A percentile compares a stretch with the other conserved stretches of the same genome.
Conservation (phyloP, 2,113 vertebrate genomes). For the Callorhinus ursinus region DNA sequence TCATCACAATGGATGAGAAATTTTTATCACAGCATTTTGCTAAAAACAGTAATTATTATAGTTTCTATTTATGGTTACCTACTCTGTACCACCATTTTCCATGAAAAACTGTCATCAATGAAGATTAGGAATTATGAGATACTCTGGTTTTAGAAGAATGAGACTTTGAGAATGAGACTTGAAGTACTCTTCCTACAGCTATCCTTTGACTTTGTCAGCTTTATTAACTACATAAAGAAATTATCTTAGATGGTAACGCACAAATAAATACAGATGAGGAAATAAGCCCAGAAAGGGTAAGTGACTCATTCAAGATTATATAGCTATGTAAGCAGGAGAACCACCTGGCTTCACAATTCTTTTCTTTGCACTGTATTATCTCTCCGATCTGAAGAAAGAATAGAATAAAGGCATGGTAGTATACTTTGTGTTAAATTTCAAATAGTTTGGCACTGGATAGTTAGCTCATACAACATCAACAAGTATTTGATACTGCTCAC, state of each 20-base stretch:
- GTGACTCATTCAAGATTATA: not conserved
- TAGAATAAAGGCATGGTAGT: not conserved
- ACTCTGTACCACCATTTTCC: not conserved
- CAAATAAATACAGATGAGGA: not conserved
- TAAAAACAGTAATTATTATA: not conserved
- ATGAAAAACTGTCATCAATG: not conserved
- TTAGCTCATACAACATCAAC: not conserved
- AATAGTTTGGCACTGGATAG: not conserved
- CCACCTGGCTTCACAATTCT: not conserved
- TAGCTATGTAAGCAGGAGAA: not conserved
- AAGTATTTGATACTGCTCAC: not conserved
- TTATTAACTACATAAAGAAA: conserved; percentile 35
- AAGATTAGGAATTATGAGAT: conserved; percentile 22
- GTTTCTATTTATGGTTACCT: conserved; percentile 25
- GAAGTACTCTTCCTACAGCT: not conserved
- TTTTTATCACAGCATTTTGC: not conserved
- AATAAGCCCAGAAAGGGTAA: not conserved
- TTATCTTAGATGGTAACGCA: not conserved
- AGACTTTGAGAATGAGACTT: not conserved
- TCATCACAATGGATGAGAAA: not conserved
- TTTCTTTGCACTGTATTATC: not conserved
- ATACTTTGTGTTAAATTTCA: not conserved
- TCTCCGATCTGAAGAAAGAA: not conserved
- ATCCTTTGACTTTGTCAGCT: not conserved
- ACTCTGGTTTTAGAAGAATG: conserved; percentile 5